Base-by-base conservation (phyloP, 1,140 invertebrate genomes). In the Drosophila burlai region DNA sequence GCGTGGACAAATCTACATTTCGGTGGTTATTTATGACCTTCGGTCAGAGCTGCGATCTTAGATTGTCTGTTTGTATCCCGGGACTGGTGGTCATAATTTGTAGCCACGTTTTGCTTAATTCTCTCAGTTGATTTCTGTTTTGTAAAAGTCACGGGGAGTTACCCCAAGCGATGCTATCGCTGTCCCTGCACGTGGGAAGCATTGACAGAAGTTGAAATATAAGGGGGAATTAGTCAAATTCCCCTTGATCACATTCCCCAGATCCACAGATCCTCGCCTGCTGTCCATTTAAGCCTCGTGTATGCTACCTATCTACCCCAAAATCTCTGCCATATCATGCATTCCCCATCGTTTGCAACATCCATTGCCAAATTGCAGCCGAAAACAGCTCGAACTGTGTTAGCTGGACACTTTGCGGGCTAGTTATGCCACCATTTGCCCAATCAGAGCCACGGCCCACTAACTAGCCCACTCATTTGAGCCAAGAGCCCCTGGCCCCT, bases 341-440 rank as follows among this genome's bases (percentile, higher is more conserved):
- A 86, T 83, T 76, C 83, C 80, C 58, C 83, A 86, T 83, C 80
- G 68, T 50, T 68, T 47, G 18, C 83, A 80, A 85, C 63, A 43
- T 36, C 26, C 58, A 66, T 38, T 58, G 80, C 83, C 86, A 78
- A 59, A 69, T 54, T 80, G 76, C 73, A 60, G 15, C 55, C 58
- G 49, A 78, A 52, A 34, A 46, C 61, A 66, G 61, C 38, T 67
- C 38, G 66, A 76, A 76, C 58, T 79, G 76, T 79, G 75, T 61
- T 79, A 84, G 64, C 78, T 79, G 68, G 84, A 89, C 85, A 89
- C 81, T 89, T 84, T 89, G 83, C 69, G 73, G 80, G 78, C 75
- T 89, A 79, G 84, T 89, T 89, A 89, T 89, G 83, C 84, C 84
- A 89, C 67, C 42, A 83, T 77, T 71, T 83, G 76, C 61, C 81